Evolutionary conservation across 30 jellyfish, hydroid and myxozoan species (phyloP).

Genomic region (Turritopsis dohrnii): DNA sequence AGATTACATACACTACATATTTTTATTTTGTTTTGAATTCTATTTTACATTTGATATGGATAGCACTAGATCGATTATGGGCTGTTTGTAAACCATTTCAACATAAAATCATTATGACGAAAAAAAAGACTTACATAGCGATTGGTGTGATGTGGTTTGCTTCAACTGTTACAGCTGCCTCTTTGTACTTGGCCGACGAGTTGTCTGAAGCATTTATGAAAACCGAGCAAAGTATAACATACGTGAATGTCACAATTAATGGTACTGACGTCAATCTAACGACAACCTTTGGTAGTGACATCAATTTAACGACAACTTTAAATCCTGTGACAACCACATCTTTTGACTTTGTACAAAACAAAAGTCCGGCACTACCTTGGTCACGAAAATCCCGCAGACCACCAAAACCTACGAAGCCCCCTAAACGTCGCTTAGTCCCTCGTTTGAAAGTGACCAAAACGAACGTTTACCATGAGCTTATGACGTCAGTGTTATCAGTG

Average conservation of each 20-base stretch:
- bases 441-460: not conserved
- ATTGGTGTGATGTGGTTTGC: not conserved
- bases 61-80: conserved; percentile 22
- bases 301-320: not conserved
- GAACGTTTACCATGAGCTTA: not conserved
- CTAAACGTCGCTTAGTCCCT: not conserved
- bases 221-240: not conserved
- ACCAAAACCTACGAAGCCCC: not conserved
- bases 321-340: not conserved
- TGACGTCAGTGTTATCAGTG: not conserved
- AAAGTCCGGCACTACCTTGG: no score
- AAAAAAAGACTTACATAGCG: not conserved
- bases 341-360: not conserved
- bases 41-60: conserved; percentile 16
- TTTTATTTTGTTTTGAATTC: conserved; percentile 21
- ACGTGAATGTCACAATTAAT: not conserved
- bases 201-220: not conserved
- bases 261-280: not conserved
- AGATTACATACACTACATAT: conserved; percentile 12
- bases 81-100: conserved; percentile 3
- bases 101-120: not conserved
- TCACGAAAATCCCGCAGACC: not conserved
- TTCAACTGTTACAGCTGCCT: conserved; percentile 5
- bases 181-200: not conserved
- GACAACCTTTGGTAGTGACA: not conserved